Evolutionary conservation across 2,888 invertebrate genomes (phyloP), one percentile per base, ranked within the genome.

Genomic region (Macaria liturata): DNA sequence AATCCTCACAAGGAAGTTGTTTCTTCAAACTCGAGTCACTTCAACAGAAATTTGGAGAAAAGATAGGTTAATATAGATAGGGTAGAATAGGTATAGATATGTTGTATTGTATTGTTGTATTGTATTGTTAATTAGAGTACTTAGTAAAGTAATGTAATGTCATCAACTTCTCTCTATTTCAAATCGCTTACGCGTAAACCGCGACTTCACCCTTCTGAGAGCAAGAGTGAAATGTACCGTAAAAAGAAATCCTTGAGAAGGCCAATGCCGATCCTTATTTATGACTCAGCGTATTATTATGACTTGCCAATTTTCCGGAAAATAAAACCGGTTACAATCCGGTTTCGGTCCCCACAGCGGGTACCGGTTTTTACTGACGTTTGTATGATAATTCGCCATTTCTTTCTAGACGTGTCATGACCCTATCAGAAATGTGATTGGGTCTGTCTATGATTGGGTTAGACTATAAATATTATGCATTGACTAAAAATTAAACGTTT

Each of bases 201-300:
- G 34, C 31, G 40, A 45, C 47, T 54, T 4, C 44, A 59, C 62
- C 65, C 65, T 65, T 63, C 69, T 63, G 59, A 68, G 64, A 80
- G 78, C 76, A 79, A 76, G 80, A 86, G 82, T 84, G 84, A 84
- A 88, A 88, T 87, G 88, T 85, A 83, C 79, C 89, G 87, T 84
- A 84, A 87, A 88, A 86, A 86, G 85, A 82, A 87, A 86, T 84
- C 83, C 80, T 86, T 74, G 81, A 86, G 86, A 83, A 83, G 77
- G 82, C 83, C 86, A 83, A 87, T 84, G 85, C 75, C 89, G 86
- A 88, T 88, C 86, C 86, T 88, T 89, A 88, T 89, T 89, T 89
- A 90, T 86, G 89, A 88, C 77, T 86, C 87, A 85, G 88, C 86
- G 85, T 81, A 88, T 88, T 89, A 89, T 88, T 89, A 89, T 89